Evolutionary conservation across 2,113 vertebrate species (phyloP).

Genomic region (Ammodytes marinus): DNA sequence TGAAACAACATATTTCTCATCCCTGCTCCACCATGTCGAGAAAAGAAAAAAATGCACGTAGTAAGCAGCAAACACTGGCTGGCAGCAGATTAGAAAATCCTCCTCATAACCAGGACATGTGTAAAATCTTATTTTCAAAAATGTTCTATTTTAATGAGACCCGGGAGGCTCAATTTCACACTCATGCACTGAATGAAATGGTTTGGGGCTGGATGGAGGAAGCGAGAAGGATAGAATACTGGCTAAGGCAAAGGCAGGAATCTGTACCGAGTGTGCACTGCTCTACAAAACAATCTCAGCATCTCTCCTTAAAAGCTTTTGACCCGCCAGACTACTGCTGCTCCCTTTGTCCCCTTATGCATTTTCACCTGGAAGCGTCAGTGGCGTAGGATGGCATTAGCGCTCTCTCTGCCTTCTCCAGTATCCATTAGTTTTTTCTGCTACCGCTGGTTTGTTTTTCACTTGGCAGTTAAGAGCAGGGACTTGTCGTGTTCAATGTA

Average conservation of each 20-base stretch:
- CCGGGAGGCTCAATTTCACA: slow-evolving; percentile 53
- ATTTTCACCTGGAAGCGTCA: slow-evolving; percentile 35
- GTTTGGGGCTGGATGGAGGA: slow-evolving; percentile 22
- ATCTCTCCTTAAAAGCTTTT: slow-evolving; percentile 16
- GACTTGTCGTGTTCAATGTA: slow-evolving; percentile 47
- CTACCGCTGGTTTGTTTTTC: slow-evolving; percentile 40
- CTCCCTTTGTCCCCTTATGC: not conserved
- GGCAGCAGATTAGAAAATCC: slow-evolving; percentile 6
- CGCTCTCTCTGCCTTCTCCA: slow-evolving; percentile 12
- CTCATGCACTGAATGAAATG: slow-evolving; percentile 19
- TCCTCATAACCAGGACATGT: slow-evolving; percentile 8
- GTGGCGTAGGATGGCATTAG: slow-evolving; percentile 12
- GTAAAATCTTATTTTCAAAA: slow-evolving; percentile 21
- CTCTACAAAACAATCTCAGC: slow-evolving; percentile 2
- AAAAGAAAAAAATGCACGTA: not conserved
- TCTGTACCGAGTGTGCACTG: not conserved
- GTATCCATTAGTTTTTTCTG: slow-evolving; percentile 29
- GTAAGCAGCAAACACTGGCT: slow-evolving; percentile 27
- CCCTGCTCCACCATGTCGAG: not conserved
- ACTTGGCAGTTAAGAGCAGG: slow-evolving; percentile 40
- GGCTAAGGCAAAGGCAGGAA: slow-evolving; percentile 22
- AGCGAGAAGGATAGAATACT: slow-evolving; percentile 30
- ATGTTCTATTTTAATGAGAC: slow-evolving; percentile 40
- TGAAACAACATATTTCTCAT: slow-evolving; percentile 19
- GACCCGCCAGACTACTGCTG: slow-evolving; percentile 1